Conservation (phyloP, 2,797 vertebrate genomes). For the Enteromius radiatus region DNA sequence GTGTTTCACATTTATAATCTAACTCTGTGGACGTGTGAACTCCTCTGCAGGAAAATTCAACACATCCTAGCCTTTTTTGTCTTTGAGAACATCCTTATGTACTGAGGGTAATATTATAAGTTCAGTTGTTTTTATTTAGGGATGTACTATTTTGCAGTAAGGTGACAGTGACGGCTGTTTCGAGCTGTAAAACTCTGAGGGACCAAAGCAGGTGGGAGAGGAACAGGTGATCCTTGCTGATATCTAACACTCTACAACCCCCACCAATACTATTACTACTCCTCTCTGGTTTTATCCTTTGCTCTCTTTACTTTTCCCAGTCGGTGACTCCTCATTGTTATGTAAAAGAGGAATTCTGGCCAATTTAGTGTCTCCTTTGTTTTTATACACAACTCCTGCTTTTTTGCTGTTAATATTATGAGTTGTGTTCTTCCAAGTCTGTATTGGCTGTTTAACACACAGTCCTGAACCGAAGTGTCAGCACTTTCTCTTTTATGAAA, state of each 20-base stretch:
- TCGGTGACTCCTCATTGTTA: conserved; percentile 30
- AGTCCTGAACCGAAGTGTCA: not conserved
- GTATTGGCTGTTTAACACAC: not conserved
- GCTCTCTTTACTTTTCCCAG: not conserved
- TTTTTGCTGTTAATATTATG: not conserved
- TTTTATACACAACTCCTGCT: not conserved
- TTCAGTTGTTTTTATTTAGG: conserved; percentile 4
- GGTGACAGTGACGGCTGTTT: conserved; percentile 38
- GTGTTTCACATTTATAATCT: not conserved
- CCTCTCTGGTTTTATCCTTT: conserved; percentile 24
- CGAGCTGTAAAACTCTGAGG: conserved; percentile 47
- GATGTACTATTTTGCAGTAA: not conserved
- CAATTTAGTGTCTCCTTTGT: conserved; percentile 42
- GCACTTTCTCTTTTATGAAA: not conserved
- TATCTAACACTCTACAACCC: conserved; percentile 49
- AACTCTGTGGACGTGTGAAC: not conserved
- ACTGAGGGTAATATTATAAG: not conserved
- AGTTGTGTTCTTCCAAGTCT: not conserved
- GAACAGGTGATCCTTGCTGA: conserved; percentile 62
- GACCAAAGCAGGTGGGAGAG: conserved; percentile 60
- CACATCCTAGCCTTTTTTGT: not conserved
- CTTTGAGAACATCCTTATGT: not conserved
- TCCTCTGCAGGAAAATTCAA: not conserved
- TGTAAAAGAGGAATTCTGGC: conserved; percentile 57
- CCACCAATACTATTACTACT: conserved; percentile 7